Conservation (phyloP, 2,113 vertebrate genomes). For the Emydocephalus ijimae region DNA sequence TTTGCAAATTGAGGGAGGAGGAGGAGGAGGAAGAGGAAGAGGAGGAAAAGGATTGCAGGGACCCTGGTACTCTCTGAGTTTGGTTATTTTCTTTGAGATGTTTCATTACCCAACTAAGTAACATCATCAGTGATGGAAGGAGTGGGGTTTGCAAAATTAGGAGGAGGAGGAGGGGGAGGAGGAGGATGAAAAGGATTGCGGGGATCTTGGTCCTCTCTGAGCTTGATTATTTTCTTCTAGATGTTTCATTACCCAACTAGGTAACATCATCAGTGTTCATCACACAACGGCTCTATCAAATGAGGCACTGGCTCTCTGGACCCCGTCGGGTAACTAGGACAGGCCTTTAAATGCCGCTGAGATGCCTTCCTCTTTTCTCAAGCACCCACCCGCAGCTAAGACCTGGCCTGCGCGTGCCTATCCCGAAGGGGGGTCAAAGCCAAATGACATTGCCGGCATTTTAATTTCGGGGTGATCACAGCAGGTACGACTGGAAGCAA, state of each 20-base stretch:
- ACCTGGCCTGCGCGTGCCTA: too few relatives aligned
- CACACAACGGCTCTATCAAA: not conserved
- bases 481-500: not conserved
- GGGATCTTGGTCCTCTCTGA: too few relatives aligned
- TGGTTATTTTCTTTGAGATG: too few relatives aligned
- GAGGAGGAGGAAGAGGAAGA: too few relatives aligned
- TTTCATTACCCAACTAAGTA: not conserved
- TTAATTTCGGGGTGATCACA: not conserved
- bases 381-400: not conserved
- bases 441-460: not conserved
- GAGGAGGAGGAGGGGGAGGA: too few relatives aligned
- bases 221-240: too few relatives aligned
- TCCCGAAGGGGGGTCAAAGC: not conserved
- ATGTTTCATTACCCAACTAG: too few relatives aligned
- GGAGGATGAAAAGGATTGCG: too few relatives aligned
- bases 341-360: not conserved
- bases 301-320: not conserved
- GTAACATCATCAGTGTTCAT: not conserved
- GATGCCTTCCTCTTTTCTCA: not conserved
- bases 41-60: accelerated
- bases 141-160: too few relatives aligned
- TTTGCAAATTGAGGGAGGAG: too few relatives aligned
- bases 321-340: not conserved
- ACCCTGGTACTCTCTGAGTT: too few relatives aligned
- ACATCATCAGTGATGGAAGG: not conserved